These are phyloP conservation scores for Oopsacas minuta DNA, from an alignment of 37 sponge, comb jelly and placozoan genomes.

Conservation along the genomic window DNA sequence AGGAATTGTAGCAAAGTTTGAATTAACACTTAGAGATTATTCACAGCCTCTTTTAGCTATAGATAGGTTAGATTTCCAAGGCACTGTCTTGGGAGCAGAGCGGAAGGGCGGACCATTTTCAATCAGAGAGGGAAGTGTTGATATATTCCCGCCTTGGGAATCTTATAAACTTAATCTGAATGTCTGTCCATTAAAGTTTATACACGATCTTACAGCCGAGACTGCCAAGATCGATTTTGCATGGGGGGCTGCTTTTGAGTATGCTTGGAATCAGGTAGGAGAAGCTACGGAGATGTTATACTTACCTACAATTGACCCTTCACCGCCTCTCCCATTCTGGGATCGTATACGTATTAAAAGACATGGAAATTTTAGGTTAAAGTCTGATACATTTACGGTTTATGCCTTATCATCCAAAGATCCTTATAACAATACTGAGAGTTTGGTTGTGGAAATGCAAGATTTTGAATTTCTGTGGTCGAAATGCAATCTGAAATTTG, in stretches of 20 bases:
- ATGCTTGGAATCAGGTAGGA: neutral
- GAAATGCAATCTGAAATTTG: slow-evolving; percentile 33
- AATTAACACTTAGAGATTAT: slow-evolving; percentile 62
- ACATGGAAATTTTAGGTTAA: slow-evolving; percentile 52
- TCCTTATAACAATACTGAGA: slow-evolving; percentile 68
- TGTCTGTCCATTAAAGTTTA: neutral
- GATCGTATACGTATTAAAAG: slow-evolving; percentile 62
- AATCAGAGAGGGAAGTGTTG: neutral
- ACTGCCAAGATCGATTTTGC: neutral
- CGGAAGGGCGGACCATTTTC: slow-evolving; percentile 26
- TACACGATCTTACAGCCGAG: neutral
- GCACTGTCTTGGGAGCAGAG: slow-evolving; percentile 63
- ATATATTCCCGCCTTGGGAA: neutral
- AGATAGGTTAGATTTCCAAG: slow-evolving; percentile 29
- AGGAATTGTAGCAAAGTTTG: slow-evolving; percentile 27
- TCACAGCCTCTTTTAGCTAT: slow-evolving; percentile 43
- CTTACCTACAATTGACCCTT: slow-evolving; percentile 64
- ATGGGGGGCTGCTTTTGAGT: neutral
- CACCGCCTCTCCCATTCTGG: slow-evolving; percentile 78
- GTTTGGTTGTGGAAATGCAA: slow-evolving; percentile 39
- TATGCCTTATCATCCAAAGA: slow-evolving; percentile 49
- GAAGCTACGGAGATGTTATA: slow-evolving; percentile 39
- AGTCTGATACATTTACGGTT: slow-evolving; percentile 21
- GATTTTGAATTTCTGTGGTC: slow-evolving; percentile 17
- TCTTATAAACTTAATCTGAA: neutral